phyloP scores from a whole-genome alignment of 2,113 vertebrate species.

The Eurypyga helias region DNA sequence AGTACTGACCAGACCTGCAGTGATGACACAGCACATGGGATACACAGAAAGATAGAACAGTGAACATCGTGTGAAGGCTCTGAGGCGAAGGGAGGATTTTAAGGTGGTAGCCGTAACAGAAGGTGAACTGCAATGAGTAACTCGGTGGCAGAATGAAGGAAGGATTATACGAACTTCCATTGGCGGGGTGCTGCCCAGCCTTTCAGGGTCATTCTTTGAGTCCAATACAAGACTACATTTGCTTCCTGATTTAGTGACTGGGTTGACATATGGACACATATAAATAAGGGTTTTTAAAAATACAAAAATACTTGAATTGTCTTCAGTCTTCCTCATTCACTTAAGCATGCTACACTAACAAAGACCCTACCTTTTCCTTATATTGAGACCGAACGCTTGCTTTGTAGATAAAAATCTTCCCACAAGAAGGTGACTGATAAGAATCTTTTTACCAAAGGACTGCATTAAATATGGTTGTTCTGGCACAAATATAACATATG shows the following conservation, averaged over 20 bases:
- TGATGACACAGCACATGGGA: background rate
- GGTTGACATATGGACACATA: background rate
- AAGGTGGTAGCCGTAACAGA: background rate
- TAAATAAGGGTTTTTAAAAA: background rate
- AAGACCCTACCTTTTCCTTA: background rate
- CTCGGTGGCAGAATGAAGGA: background rate
- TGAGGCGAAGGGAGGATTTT: background rate
- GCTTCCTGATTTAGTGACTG: background rate
- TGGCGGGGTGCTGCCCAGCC: background rate
- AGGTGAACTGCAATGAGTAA: background rate
- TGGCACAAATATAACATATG: background rate
- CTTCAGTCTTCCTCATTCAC: background rate
- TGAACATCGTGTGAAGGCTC: accelerated
- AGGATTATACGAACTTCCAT: background rate
- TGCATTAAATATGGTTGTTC: background rate
- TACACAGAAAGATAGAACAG: background rate
- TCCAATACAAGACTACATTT: background rate
- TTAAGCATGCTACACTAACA: background rate
- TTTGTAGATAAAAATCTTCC: background rate
- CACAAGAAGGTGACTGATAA: background rate
- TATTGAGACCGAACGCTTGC: background rate
- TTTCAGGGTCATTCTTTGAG: background rate
- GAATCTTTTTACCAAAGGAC: background rate
- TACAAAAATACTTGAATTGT: background rate
- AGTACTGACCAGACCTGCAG: background rate